These are phyloP conservation scores for Brachionus angularis DNA, from an alignment of 1,140 invertebrate genomes.

Conservation along the genomic window DNA sequence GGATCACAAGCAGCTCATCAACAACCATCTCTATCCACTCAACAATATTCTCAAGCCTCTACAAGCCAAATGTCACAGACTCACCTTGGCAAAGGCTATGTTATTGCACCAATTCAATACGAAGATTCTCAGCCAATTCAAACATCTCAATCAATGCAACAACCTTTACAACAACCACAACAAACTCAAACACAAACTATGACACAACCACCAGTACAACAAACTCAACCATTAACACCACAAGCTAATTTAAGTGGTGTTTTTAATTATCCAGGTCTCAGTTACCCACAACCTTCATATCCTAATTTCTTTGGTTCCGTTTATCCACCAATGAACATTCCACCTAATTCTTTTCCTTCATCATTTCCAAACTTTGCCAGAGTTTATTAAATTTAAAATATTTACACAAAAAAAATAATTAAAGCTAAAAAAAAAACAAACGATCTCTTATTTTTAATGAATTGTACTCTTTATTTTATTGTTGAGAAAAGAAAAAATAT, in stretches of 20 bases:
- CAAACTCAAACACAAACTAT: not conserved
- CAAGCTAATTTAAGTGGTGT: not conserved
- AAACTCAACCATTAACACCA: not conserved
- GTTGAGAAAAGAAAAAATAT: no score
- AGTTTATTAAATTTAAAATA: conserved; percentile 5
- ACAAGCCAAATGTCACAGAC: not conserved
- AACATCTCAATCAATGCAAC: not conserved
- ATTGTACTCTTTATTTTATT: conserved; percentile 14
- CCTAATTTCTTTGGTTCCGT: no score
- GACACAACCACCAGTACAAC: not conserved
- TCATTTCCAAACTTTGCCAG: not conserved
- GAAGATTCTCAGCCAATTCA: not conserved
- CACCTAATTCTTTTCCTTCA: not conserved
- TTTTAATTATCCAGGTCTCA: conserved; percentile 6
- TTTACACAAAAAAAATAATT: no score
- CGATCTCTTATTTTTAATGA: conserved; percentile 23
- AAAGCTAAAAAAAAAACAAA: not conserved
- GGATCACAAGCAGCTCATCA: not conserved
- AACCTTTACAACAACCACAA: not conserved
- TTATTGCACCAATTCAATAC: conserved; percentile 9
- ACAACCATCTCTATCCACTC: not conserved
- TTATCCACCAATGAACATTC: no score
- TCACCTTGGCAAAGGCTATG: not conserved
- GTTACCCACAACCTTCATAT: no score
- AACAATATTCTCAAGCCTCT: not conserved